These are phyloP conservation scores for Chaenocephalus aceratus DNA, from an alignment of 2,113 vertebrate genomes.

Conservation along the genomic window DNA sequence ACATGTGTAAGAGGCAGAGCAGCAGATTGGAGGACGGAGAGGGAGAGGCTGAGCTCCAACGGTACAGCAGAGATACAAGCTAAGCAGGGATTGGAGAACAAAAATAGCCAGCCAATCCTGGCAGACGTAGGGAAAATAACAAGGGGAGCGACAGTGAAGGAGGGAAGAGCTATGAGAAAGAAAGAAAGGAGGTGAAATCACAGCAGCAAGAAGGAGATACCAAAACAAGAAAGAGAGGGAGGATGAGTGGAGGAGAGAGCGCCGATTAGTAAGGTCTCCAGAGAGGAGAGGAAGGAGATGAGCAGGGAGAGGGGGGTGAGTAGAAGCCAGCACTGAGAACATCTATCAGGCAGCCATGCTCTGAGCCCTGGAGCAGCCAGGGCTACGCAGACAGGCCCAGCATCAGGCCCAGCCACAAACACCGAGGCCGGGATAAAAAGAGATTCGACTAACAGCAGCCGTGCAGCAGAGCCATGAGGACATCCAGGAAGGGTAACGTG, in stretches of 20 bases:
- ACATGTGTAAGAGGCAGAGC: conserved; percentile 64
- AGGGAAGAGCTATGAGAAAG: conserved; percentile 75
- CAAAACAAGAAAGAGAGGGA: conserved; percentile 47
- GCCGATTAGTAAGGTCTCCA: conserved; percentile 62
- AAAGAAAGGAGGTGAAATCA: conserved; percentile 76
- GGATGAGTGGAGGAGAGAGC: conserved; percentile 54
- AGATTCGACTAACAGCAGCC: conserved; percentile 32
- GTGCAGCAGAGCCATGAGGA: conserved; percentile 73
- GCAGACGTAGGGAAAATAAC: conserved; percentile 72
- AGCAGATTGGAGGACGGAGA: conserved; percentile 57
- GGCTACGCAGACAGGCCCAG: conserved; percentile 63
- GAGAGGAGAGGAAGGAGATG: conserved; percentile 64
- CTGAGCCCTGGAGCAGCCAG: conserved; percentile 70
- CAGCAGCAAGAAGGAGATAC: conserved; percentile 60
- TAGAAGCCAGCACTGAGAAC: conserved; percentile 56
- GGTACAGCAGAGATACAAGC: conserved; percentile 50
- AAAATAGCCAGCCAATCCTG: conserved; percentile 85
- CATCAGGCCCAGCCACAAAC: conserved; percentile 56
- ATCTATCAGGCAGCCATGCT: conserved; percentile 74
- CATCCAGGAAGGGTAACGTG: conserved; percentile 81
- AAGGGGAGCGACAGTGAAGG: conserved; percentile 71
- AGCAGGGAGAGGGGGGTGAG: conserved; percentile 53
- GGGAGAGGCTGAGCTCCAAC: conserved; percentile 62
- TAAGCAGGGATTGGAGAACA: conserved; percentile 77
- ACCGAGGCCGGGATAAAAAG: conserved; percentile 29